Conservation (phyloP, 2,113 vertebrate genomes). For the Sorex fumeus region DNA sequence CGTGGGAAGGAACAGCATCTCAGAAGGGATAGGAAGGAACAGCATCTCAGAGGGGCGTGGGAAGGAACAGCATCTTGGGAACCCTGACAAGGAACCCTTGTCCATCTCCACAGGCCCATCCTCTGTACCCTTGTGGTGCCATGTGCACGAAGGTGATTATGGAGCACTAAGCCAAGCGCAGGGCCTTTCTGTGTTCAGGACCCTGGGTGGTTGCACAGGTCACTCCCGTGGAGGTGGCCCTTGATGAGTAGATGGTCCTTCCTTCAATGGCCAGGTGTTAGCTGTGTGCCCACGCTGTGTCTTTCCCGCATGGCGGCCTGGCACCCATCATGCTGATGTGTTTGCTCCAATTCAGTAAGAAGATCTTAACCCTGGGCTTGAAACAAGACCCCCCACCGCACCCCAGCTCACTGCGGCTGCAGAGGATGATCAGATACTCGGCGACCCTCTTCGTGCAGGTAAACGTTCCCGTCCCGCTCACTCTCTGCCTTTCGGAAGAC, state of each 20-base stretch:
- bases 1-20: too few species aligned
- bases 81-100: neutral
- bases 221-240: neutral
- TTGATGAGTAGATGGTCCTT: neutral
- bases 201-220: neutral
- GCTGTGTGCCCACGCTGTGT: neutral
- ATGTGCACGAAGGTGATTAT: too few species aligned
- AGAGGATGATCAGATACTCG: conserved; percentile 97
- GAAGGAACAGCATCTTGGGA: neutral
- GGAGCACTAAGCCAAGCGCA: neutral
- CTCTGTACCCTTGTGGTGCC: neutral
- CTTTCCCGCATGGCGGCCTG: neutral
- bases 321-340: neutral
- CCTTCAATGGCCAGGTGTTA: neutral
- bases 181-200: neutral
- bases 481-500: neutral
- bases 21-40: too few species aligned
- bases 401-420: conserved; percentile 94
- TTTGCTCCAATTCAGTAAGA: conserved; percentile 92
- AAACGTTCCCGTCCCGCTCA: conserved; percentile 22
- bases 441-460: conserved; percentile 98
- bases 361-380: conserved; percentile 94
- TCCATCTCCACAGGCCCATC: accelerated
- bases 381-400: conserved; percentile 94
- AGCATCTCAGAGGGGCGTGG: too few species aligned